Conservation (phyloP, 1,140 invertebrate species). For the Olivierus martensii region DNA sequence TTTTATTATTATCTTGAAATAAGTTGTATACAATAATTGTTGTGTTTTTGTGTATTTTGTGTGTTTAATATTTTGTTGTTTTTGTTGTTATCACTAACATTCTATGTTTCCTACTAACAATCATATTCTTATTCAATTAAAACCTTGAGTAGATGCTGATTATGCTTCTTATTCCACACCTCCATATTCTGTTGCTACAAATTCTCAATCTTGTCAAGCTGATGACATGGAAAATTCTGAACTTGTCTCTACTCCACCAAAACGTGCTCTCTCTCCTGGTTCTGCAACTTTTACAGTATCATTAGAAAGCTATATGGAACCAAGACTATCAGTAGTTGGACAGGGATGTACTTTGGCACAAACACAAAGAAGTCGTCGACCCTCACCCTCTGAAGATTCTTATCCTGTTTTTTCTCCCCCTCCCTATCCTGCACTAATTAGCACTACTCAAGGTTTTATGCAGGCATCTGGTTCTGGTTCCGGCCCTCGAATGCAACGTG, state of each 20-base stretch:
- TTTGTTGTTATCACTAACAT: no score
- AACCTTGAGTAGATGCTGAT: constrained; percentile 5
- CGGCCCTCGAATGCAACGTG: constrained; percentile 8
- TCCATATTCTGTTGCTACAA: constrained; percentile 5
- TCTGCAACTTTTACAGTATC: constrained; percentile 68
- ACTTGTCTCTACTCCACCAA: constrained; percentile 13
- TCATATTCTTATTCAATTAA: no score
- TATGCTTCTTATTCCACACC: constrained; percentile 16
- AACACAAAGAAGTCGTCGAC: constrained; percentile 7
- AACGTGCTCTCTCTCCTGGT: constrained; percentile 51
- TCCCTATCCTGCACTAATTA: constrained; percentile 36
- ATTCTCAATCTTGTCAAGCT: not conserved
- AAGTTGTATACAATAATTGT: no score
- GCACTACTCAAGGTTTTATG: not conserved
- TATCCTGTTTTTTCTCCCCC: constrained; percentile 72
- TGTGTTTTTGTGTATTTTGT: no score
- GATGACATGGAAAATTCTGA: not conserved
- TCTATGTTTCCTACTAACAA: no score
- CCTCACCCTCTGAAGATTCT: constrained; percentile 51
- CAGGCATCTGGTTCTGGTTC: no score
- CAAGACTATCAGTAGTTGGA: constrained; percentile 30
- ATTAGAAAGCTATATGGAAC: constrained; percentile 70
- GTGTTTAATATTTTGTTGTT: no score
- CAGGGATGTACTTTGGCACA: not conserved
- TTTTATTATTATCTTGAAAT: no score